These are phyloP conservation scores for Girardinichthys multiradiatus DNA, from an alignment of 2,113 vertebrate species.

Conservation along the genomic window DNA sequence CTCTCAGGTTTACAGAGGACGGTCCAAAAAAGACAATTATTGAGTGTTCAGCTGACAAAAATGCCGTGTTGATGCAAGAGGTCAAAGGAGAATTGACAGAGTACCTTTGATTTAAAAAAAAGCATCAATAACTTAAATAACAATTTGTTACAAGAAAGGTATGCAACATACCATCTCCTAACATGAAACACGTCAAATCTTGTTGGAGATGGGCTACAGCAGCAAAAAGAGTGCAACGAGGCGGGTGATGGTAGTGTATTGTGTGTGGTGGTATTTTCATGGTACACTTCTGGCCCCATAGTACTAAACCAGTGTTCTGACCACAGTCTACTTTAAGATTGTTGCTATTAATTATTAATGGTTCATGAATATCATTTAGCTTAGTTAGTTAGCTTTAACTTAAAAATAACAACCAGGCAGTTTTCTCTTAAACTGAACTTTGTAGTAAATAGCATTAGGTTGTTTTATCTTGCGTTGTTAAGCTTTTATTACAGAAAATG, in stretches of 20 bases:
- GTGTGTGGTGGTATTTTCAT: neutral
- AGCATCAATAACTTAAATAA: neutral
- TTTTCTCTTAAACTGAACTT: too few relatives aligned
- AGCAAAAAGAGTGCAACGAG: neutral
- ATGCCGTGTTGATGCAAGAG: neutral
- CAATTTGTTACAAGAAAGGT: neutral
- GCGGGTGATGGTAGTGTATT: neutral
- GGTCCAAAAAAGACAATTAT: neutral
- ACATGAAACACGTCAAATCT: neutral
- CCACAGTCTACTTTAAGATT: too few relatives aligned
- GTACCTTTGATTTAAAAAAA: neutral
- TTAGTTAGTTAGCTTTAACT: too few relatives aligned
- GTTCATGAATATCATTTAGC: too few relatives aligned
- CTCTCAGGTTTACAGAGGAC: neutral
- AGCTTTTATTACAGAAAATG: too few relatives aligned
- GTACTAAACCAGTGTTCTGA: too few relatives aligned
- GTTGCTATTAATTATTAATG: too few relatives aligned
- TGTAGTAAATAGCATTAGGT: too few relatives aligned
- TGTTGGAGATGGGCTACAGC: neutral
- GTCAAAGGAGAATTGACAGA: neutral
- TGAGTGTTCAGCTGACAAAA: neutral
- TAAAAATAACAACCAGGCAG: too few relatives aligned
- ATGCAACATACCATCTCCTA: neutral
- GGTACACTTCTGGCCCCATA: neutral
- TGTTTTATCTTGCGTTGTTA: too few relatives aligned